Base-by-base conservation (phyloP, 2,888 invertebrate genomes). In the Doris montereyensis region DNA sequence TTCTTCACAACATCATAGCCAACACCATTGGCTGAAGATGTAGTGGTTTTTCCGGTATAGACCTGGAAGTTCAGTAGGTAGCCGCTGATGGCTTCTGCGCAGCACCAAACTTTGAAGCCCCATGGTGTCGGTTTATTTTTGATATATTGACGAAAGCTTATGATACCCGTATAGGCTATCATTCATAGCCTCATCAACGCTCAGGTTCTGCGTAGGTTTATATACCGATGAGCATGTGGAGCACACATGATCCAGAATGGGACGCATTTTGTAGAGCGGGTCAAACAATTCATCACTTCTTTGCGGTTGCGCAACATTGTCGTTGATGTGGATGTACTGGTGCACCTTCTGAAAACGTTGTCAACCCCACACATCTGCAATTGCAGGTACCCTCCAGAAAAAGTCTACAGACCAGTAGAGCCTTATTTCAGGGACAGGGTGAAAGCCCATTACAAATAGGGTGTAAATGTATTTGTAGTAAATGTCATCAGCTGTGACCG, bases 61-160 rank as follows among this genome's bases (percentile, higher is more conserved):
- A 41, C 30, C 13, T 58, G 17, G 58, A 77, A 77, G 58, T 77
- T 28, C 70, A 77, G 70, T 5, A 77, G n/a, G 58, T 73, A 82
- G 0, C 83, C 83, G 1, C 77, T 79, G n/a, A n/a, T n/a, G n/a
- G n/a, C n/a, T n/a, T 81, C 80, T 10, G 77, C 68, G 2, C 58
- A 60, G 28, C 70, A 65, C 82, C 82, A 81, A 4, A 79, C 32
- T 60, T 83, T 83, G n/a, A 83, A 74, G 4, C 81, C 81, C 78
- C 80, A 80, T n/a, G n/a, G n/a, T n/a, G n/a, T n/a, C n/a, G n/a
- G n/a, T n/a, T n/a, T n/a, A n/a, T n/a, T 57, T 21, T 76, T 73
- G 24, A 76, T 41, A 30, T 81, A 83, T 58, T 82, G 82, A 26
- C 60, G 58, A 21, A 74, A 70, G 26, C 8, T 4, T 2, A 75